Base-by-base conservation (phyloP, 2,888 invertebrate species). In the Steinernema carpocapsae region DNA sequence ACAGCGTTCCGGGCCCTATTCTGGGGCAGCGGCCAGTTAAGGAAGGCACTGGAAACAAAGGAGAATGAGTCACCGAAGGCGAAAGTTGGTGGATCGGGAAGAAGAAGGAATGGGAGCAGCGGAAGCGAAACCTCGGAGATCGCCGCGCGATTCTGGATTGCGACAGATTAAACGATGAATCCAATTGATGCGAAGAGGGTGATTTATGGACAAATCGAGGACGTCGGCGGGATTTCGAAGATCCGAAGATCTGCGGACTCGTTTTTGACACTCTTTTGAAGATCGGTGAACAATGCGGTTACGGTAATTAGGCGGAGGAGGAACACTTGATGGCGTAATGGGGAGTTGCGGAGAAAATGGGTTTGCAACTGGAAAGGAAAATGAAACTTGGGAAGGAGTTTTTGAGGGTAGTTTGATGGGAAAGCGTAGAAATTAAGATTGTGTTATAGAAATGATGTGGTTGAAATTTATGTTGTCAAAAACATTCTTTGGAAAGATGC, bases 1-100 rank as follows among this genome's bases (percentile, higher is more conserved):
- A 4, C 56, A 14, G 24, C 64, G 64, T 64, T 37, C 64, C 64
- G 32, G 64, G 64, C 26, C 64, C 32, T 48, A 48, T 48, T 48
- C 32, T 64, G 64, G 26, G 64, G 29, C 64, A 24, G 52, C 19
- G 22, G 52, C 52, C 32, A 26, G n/a, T 48, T 32, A 14, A 24
- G 56, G 56, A 19, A 6, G 56, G 22, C 56, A 56, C 43, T n/a
- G 19, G 48, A 48, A 48, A 48, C 19, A 19, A 19, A 19, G 48
- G 14, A 48, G n/a, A 48, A 14, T 48, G 48, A 48, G 7, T 48
- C 48, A 48, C 48, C 48, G 19, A 48, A 48, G 7, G 3, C 19
- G 48, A 48, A 48, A 48, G 48, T 48, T 48, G 48, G 48, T n/a
- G n/a, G 14, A 48, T n/a, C 19, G 48, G 48, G 48, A 48, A 48